A percentile compares a stretch with the other conserved stretches of the same genome.
Evolutionary conservation across 64 coral and sea anemone species (phyloP).

Genomic region (Montipora efflorescens): DNA sequence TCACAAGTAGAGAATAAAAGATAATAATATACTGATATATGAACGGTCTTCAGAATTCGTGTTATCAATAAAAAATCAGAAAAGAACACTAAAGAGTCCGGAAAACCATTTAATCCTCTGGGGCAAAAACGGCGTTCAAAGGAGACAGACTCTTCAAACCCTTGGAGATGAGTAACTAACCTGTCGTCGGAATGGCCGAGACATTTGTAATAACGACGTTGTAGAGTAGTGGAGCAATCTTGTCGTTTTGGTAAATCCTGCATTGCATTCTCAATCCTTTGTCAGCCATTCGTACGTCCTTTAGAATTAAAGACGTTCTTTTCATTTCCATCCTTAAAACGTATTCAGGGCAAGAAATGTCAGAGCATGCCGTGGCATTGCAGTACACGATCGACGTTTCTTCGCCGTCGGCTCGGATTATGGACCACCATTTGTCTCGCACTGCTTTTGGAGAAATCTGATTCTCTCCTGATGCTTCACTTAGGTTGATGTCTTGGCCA

Average conservation of each 20-base stretch:
- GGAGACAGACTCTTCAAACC: background rate
- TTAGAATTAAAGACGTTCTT: background rate
- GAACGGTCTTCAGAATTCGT: too few relatives aligned
- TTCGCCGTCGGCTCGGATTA: background rate
- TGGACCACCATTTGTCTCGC: background rate
- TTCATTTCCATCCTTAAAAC: background rate
- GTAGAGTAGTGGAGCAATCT: background rate
- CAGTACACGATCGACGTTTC: background rate
- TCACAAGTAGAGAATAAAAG: too few relatives aligned
- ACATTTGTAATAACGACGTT: background rate
- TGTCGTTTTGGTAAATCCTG: too few relatives aligned
- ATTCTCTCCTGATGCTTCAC: background rate
- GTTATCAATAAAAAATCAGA: too few relatives aligned
- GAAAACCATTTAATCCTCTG: too few relatives aligned
- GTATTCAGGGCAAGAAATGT: background rate
- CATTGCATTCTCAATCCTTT: background rate
- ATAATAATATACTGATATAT: too few relatives aligned
- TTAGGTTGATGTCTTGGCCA: background rate
- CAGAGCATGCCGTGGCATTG: background rate
- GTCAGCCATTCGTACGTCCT: background rate
- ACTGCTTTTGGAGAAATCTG: background rate
- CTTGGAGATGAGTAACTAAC: background rate
- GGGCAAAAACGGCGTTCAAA: too few relatives aligned
- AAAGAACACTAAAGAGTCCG: too few relatives aligned
- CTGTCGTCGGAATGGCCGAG: background rate